Evolutionary conservation across 2,888 invertebrate species (phyloP).

Genomic region (Drosophila ezoana): DNA sequence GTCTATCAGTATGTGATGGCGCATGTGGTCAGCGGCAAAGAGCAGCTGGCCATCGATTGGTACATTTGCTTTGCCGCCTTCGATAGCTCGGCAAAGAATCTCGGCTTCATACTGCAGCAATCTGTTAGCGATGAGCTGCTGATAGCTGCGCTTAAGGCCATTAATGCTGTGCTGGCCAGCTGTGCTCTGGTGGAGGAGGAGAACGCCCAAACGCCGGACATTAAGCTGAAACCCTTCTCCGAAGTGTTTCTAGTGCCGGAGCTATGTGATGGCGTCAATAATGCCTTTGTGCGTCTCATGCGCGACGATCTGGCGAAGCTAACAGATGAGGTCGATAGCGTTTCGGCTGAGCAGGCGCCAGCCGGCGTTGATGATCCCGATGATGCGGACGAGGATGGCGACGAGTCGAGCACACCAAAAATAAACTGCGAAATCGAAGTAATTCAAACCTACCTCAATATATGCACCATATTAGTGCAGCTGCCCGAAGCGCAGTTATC

Average conservation of each 20-base stretch:
- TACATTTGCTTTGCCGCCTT: conserved; percentile 85
- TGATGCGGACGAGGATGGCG: conserved; percentile 36
- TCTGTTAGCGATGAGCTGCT: conserved; percentile 89
- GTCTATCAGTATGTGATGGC: conserved; percentile 86
- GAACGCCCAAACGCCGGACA: conserved; percentile 50
- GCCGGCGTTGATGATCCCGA: conserved; percentile 37
- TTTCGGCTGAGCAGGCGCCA: conserved; percentile 19
- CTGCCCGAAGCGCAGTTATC: conserved; percentile 78
- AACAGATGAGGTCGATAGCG: conserved; percentile 54
- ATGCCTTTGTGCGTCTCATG: conserved; percentile 82
- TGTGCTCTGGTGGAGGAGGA: conserved; percentile 80
- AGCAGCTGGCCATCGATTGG: conserved; percentile 83
- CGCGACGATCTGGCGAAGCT: conserved; percentile 66
- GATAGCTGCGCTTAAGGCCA: conserved; percentile 87
- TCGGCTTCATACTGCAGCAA: conserved; percentile 90
- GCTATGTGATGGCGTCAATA: conserved; percentile 82
- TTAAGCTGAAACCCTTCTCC: conserved; percentile 65
- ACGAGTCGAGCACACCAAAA: conserved; percentile 40
- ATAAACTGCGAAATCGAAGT: conserved; percentile 77
- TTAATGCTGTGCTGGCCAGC: conserved; percentile 86
- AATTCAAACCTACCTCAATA: conserved; percentile 84
- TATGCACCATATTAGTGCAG: conserved; percentile 83
- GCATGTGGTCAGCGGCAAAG: conserved; percentile 85
- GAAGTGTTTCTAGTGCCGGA: conserved; percentile 81
- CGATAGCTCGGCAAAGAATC: conserved; percentile 86